These are phyloP conservation scores for Calosoma granatense DNA, from an alignment of 1,140 invertebrate genomes.

Conservation along the genomic window DNA sequence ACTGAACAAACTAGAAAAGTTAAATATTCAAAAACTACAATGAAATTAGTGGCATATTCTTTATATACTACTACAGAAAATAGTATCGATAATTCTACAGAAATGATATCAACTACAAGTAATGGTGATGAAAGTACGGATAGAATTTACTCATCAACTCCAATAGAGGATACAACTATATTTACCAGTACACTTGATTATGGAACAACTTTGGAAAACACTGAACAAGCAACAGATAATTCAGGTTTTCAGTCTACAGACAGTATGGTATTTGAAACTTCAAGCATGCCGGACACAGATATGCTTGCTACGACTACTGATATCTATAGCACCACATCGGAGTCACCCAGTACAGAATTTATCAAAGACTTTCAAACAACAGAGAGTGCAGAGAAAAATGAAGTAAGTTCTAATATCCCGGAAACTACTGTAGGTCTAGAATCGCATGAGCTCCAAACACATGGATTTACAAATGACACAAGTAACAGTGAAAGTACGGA, in stretches of 20 bases:
- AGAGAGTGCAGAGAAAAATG: too few relatives aligned
- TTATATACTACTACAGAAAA: not conserved
- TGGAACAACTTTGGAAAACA: not conserved
- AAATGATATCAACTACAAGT: too few relatives aligned
- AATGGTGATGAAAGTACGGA: not conserved
- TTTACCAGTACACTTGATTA: not conserved
- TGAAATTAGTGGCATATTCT: too few relatives aligned
- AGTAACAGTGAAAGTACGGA: conserved; percentile 4
- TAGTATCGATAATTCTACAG: not conserved
- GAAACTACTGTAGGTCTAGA: not conserved
- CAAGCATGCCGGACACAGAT: too few relatives aligned
- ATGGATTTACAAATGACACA: not conserved
- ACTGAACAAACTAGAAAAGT: not conserved
- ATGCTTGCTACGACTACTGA: conserved; percentile 12
- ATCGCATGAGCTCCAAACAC: not conserved
- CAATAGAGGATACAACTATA: not conserved
- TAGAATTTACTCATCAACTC: not conserved
- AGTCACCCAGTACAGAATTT: not conserved
- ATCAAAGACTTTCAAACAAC: too few relatives aligned
- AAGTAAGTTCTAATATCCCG: not conserved
- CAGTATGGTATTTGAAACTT: too few relatives aligned
- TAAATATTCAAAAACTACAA: too few relatives aligned
- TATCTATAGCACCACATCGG: conserved; percentile 11
- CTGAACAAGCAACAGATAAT: conserved; percentile 2
- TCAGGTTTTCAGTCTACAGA: too few relatives aligned